Conservation (phyloP, 1,140 invertebrate species). For the Aphis gossypii region DNA sequence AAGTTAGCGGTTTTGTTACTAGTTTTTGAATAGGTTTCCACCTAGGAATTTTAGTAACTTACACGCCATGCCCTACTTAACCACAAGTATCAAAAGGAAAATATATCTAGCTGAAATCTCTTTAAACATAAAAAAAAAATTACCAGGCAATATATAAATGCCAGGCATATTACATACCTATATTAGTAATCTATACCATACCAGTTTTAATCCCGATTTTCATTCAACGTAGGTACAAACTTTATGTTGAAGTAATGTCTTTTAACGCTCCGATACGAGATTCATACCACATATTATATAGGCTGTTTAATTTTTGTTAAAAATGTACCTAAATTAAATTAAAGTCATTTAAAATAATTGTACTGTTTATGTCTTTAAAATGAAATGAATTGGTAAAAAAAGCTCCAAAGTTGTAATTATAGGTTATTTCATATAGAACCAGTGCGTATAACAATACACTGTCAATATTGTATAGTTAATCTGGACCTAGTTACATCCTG, state of each 20-base stretch:
- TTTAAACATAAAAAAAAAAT: no score
- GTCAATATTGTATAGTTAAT: background rate
- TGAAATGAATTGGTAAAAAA: background rate
- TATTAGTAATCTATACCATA: no score
- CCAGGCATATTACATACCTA: no score
- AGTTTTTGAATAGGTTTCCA: no score
- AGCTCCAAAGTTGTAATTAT: background rate
- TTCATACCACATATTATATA: no score
- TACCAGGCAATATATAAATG: no score
- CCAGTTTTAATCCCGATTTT: no score
- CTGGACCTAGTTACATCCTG: background rate
- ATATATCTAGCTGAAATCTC: no score
- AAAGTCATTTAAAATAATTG: background rate
- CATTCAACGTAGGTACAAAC: background rate
- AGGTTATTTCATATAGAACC: background rate
- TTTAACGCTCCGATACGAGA: background rate
- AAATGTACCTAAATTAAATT: background rate
- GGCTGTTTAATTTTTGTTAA: background rate
- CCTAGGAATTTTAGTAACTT: no score
- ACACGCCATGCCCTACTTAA: no score
- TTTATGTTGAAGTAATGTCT: background rate
- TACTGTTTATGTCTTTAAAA: background rate
- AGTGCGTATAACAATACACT: background rate
- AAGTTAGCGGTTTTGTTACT: no score
- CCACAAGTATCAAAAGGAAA: no score